phyloP scores from a whole-genome alignment of 2,113 vertebrate genomes.

The Carassius auratus region DNA sequence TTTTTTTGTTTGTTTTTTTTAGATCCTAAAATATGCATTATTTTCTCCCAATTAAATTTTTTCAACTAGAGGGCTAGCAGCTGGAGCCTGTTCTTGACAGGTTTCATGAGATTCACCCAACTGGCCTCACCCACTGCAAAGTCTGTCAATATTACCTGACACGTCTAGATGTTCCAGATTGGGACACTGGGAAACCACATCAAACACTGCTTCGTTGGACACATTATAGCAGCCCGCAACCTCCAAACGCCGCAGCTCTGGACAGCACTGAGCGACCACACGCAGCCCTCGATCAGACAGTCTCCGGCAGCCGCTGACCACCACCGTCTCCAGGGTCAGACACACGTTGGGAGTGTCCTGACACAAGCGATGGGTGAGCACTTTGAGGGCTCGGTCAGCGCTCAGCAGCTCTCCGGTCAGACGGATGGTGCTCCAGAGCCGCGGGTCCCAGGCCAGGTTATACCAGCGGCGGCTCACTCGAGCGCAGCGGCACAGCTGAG shows the following conservation, averaged over 20 bases:
- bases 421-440: conserved; percentile 90
- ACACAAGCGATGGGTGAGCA: conserved; percentile 92
- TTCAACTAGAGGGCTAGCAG: not conserved
- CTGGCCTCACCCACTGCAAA: not conserved
- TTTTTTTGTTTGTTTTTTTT: too few species aligned
- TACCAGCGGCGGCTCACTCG: conserved; percentile 95
- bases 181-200: conserved; percentile 94
- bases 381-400: conserved; percentile 90
- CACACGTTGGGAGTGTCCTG: conserved; percentile 98
- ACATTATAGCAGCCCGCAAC: conserved; percentile 93
- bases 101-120: not conserved
- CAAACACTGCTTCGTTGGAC: conserved; percentile 94
- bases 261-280: conserved; percentile 92
- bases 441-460: conserved; percentile 95
- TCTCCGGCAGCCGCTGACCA: conserved; percentile 89
- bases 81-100: not conserved
- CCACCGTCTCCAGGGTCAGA: conserved; percentile 93
- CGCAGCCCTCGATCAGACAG: conserved; percentile 95
- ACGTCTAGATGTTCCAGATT: conserved; percentile 95
- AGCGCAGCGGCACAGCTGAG: conserved; percentile 94
- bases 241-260: conserved; percentile 90
- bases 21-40: not conserved
- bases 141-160: conserved; percentile 81
- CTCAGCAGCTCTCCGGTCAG: conserved; percentile 90
- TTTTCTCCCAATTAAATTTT: not conserved